Conservation (phyloP, 2,113 vertebrate species). For the Elephas maximus region DNA sequence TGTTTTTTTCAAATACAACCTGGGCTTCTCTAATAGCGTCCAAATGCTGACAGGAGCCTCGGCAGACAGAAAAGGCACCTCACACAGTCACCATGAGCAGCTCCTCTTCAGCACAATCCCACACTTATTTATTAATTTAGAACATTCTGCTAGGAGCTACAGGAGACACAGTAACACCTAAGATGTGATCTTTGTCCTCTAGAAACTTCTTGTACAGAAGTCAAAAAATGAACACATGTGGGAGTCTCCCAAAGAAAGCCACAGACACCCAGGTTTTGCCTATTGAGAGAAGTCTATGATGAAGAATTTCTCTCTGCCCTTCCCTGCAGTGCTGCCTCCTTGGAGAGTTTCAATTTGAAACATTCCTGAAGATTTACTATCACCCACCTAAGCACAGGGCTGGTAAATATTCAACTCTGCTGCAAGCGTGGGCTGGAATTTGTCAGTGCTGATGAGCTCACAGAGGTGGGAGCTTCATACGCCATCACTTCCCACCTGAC, state of each 20-base stretch:
- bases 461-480: constrained; percentile 56
- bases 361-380: constrained; percentile 74
- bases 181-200: background rate
- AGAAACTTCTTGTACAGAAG: background rate
- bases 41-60: rapidly evolving
- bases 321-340: background rate
- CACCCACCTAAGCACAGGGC: constrained; percentile 52
- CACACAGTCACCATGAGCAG: background rate
- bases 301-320: background rate
- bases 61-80: background rate
- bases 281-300: too few relatives aligned
- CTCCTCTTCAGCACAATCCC: too few relatives aligned
- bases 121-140: rapidly evolving
- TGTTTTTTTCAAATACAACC: background rate
- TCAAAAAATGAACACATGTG: background rate
- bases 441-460: constrained; percentile 76
- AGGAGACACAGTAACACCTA: background rate
- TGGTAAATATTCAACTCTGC: constrained; percentile 87
- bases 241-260: background rate
- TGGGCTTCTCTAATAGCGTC: background rate
- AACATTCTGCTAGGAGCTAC: background rate
- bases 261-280: background rate
- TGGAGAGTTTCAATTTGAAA: constrained; percentile 51
- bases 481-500: background rate
- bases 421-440: constrained; percentile 68